Evolutionary conservation across 2,888 invertebrate genomes (phyloP).

Genomic region (Theristus sp.): DNA sequence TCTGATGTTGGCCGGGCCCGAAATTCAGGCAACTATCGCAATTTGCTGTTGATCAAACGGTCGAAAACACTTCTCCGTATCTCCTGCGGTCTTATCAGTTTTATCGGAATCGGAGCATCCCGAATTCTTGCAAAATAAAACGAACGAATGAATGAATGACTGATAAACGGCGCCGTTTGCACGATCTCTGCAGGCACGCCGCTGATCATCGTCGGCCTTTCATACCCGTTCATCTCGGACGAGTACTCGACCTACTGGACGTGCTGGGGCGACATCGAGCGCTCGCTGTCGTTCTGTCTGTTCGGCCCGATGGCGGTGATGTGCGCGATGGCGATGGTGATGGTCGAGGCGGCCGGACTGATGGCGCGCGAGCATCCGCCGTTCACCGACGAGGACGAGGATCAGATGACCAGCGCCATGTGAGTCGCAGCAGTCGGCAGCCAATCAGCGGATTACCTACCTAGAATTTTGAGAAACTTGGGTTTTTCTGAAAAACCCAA

Average conservation of each 20-base stretch:
- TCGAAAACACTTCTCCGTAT: no score
- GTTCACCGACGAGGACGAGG: not conserved
- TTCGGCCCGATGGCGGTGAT: constrained; percentile 2
- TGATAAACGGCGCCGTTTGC: no score
- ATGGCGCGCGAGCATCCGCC: not conserved
- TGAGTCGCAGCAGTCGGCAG: not conserved
- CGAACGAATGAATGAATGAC: no score
- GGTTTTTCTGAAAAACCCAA: no score
- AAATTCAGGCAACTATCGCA: no score
- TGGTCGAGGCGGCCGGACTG: constrained; percentile 5
- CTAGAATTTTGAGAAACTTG: not conserved
- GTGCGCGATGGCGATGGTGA: not conserved
- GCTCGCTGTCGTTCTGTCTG: not conserved
- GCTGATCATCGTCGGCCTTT: not conserved
- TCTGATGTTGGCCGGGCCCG: no score
- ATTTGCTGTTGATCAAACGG: no score
- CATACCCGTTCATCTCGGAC: not conserved
- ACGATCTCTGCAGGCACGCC: not conserved
- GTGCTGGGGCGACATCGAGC: constrained; percentile 4
- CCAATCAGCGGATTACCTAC: not conserved
- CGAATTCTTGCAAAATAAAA: no score
- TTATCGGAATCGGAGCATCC: not conserved
- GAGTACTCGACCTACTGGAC: constrained; percentile 5
- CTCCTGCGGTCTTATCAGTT: no score
- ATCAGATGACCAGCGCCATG: not conserved